Base-by-base conservation (phyloP, 1,140 invertebrate species). In the Rhopalosiphum padi region DNA sequence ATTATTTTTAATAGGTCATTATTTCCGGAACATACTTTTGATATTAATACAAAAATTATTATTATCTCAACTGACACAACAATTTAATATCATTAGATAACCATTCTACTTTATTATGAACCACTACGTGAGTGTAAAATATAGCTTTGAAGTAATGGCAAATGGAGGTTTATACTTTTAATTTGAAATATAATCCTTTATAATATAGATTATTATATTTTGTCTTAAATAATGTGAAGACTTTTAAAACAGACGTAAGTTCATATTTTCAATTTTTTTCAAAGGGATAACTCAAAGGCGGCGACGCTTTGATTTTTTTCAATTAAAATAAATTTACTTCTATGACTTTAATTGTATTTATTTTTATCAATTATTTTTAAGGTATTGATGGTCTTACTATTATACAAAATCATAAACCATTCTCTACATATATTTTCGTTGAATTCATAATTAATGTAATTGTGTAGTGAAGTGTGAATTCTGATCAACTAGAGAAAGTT, bases 1-100 rank as follows among this genome's bases (percentile, higher is more conserved):
- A 15, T 77, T n/a, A n/a, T 86, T 86, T 86, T 86, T 86, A 86
- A n/a, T 87, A 21, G 85, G 85, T 87, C 85, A 87, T 43, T 87
- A 48, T 87, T 87, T 87, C 85, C 85, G 85, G 83, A 85, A 30
- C 23, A 85, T 41, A 11, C 41, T 85, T 87, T 46, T 48, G 18
- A 87, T n/a, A 21, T 51, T 51, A 46, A 51, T 48, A 21, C 30
- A 43, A n/a, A 48, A 48, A n/a, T 30, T 48, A 35, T 87, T 87
- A 46, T 48, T n/a, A 87, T 85, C 83, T 48, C 85, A 87, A 87
- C 18, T n/a, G 18, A n/a, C 25, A n/a, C 25, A 87, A 46, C 30
- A 87, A n/a, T 87, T 87, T 87, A 41, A 21, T 48, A 48, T 23
- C 11, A 85, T 85, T 43, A 41, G 35, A 85, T 85, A 41, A 85